These are phyloP conservation scores for Chloromyia formosa DNA, from an alignment of 2,888 invertebrate genomes.

Conservation along the genomic window DNA sequence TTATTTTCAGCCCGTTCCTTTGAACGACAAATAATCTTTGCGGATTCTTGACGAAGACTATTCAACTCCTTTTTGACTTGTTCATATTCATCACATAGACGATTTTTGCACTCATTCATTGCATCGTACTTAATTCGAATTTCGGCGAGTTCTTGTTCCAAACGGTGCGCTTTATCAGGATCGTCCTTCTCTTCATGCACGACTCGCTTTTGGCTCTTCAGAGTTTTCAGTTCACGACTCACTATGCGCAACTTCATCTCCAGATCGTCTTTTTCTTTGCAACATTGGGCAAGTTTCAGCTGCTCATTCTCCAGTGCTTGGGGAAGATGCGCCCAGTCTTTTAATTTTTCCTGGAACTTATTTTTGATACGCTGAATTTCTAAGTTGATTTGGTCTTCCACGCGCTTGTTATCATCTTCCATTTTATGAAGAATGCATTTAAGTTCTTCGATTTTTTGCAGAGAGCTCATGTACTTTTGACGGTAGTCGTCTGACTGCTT, in stretches of 20 bases:
- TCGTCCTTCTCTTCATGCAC: slow-evolving; percentile 50
- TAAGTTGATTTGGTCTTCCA: slow-evolving; percentile 61
- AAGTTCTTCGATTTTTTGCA: slow-evolving; percentile 61
- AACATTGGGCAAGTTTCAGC: slow-evolving; percentile 56
- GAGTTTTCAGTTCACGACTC: slow-evolving; percentile 60
- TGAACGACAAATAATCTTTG: slow-evolving; percentile 58
- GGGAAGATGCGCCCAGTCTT: slow-evolving; percentile 58
- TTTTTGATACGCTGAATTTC: slow-evolving; percentile 58
- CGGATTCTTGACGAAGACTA: slow-evolving; percentile 55
- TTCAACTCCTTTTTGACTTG: slow-evolving; percentile 57
- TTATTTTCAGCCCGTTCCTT: slow-evolving; percentile 60
- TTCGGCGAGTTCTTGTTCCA: slow-evolving; percentile 23
- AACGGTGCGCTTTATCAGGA: slow-evolving; percentile 53
- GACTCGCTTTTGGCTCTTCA: slow-evolving; percentile 57
- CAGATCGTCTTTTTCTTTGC: slow-evolving; percentile 57
- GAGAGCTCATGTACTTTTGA: slow-evolving; percentile 59
- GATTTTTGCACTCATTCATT: slow-evolving; percentile 50
- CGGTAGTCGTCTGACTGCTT: slow-evolving; percentile 58
- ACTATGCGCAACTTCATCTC: slow-evolving; percentile 58
- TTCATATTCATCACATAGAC: slow-evolving; percentile 58
- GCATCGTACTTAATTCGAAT: slow-evolving; percentile 22
- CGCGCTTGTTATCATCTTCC: slow-evolving; percentile 56
- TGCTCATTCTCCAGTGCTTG: slow-evolving; percentile 58
- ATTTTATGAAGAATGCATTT: slow-evolving; percentile 60
- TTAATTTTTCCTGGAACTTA: slow-evolving; percentile 57